Evolutionary conservation across 2,888 invertebrate genomes (phyloP).

Genomic region (Volucella inanis): DNA sequence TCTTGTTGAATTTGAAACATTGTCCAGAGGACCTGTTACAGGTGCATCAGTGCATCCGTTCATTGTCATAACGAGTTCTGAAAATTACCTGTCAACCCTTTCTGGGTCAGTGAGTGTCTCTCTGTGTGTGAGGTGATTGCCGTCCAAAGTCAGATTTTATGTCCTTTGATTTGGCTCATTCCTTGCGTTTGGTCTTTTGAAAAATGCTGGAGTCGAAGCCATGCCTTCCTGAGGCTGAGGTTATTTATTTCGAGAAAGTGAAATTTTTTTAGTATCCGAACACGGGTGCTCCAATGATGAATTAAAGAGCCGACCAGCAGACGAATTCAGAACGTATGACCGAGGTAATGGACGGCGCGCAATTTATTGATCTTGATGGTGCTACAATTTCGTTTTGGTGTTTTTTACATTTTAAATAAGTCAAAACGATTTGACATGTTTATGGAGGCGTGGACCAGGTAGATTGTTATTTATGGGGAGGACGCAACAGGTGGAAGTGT

Average conservation of each 20-base stretch:
- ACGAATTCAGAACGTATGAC: conserved; percentile 42
- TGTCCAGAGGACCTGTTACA: conserved; percentile 48
- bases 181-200: conserved; percentile 16
- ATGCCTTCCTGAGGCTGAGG: conserved; percentile 10
- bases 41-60: conserved; percentile 46
- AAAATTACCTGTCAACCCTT: conserved; percentile 72
- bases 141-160: conserved; percentile 14
- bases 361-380: conserved; percentile 57
- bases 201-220: conserved; percentile 44
- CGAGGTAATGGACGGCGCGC: conserved; percentile 48
- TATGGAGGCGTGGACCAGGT: conserved; percentile 45
- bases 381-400: conserved; percentile 61
- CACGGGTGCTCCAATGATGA: conserved; percentile 61
- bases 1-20: conserved; percentile 1
- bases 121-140: conserved; percentile 48
- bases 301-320: conserved; percentile 37
- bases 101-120: conserved; percentile 73
- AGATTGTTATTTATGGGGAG: conserved; percentile 58
- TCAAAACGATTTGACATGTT: conserved; percentile 52
- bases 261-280: conserved; percentile 31
- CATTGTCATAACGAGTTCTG: conserved; percentile 69
- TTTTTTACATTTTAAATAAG: conserved; percentile 51
- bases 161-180: conserved; percentile 63
- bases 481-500: conserved; percentile 37
- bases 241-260: conserved; percentile 73